Conservation (phyloP, 2,888 invertebrate genomes). For the Iphiclides podalirius region DNA sequence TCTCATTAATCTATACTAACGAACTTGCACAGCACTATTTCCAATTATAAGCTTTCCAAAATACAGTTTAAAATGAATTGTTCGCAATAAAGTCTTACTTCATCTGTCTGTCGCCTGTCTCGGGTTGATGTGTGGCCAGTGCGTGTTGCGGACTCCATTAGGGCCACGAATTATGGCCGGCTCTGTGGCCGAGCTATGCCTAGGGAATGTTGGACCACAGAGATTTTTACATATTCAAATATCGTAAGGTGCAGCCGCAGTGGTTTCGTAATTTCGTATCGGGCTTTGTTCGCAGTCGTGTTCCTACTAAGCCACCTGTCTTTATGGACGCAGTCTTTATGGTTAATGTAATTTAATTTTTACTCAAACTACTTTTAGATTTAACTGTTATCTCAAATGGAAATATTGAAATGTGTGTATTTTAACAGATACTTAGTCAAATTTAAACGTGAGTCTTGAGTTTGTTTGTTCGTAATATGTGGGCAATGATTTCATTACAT, state of each 20-base stretch:
- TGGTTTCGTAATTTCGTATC: conserved; percentile 12
- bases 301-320: no score
- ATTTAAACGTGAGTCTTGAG: no score
- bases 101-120: conserved; percentile 50
- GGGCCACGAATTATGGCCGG: conserved; percentile 56
- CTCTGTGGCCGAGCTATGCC: conserved; percentile 56
- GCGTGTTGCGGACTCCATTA: conserved; percentile 72
- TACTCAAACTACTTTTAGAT: no score
- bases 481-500: no score
- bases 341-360: no score
- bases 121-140: conserved; percentile 62
- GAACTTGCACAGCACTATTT: no score
- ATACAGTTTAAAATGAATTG: conserved; percentile 41
- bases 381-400: no score
- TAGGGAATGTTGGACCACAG: conserved; percentile 27
- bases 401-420: no score
- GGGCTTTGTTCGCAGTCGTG: not conserved
- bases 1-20: no score
- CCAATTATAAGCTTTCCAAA: conserved; percentile 26
- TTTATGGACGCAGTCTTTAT: no score
- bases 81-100: conserved; percentile 25
- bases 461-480: no score
- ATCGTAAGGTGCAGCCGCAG: conserved; percentile 18
- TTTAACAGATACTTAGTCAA: no score
- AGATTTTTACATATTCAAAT: conserved; percentile 47